Base-by-base conservation (phyloP, 2,113 vertebrate genomes). In the Romanogobio albipinnatus region DNA sequence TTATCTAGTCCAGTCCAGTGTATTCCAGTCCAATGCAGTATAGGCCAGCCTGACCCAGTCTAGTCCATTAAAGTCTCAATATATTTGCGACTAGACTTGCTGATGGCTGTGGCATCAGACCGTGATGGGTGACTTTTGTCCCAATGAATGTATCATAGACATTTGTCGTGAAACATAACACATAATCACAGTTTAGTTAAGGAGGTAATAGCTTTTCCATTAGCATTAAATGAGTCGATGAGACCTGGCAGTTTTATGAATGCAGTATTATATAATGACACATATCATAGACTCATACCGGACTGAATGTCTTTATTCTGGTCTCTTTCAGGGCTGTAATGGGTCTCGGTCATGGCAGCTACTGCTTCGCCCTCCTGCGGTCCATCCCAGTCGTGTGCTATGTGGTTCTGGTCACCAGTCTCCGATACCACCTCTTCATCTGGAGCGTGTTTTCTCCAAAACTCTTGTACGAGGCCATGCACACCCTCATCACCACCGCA, bases 401-500 rank as follows among this genome's bases (percentile, higher is more conserved):
- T 84, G 85, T 99, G 9, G 79, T 98, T 64, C 84, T 99, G 91
- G 94, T 98, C 17, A 98, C 97, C 0, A 91, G 91, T 10, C 94
- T 99, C 86, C 96, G 98, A n/a, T 97, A 99, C 87, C 98, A 99
- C 88, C 93, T 99, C 58, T 99, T 99, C 91, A 98, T 99, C 89
- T 99, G 98, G 98, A 99, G 97, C 0, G 98, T 99, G 61, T 99
- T 99, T 90, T 99, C 98, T 0, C 98, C 98, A 1, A 99, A 99
- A 87, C 93, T 99, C 0, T 96, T 99, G 3, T 99, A 99, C 0
- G 98, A 99, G 91, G 96, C 96, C n/a, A 91, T 96, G 91, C 97
- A 95, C 29, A 93, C 96, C 19, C 93, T 99, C 89, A 91, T 98
- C 87, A 96, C 96, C 0, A 93, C 96, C 0, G 88, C 83, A 3